A percentile compares a stretch with the other conserved stretches of the same genome.
phyloP scores from a whole-genome alignment of 2,797 vertebrate genomes.

The Sebastolobus altivelis region DNA sequence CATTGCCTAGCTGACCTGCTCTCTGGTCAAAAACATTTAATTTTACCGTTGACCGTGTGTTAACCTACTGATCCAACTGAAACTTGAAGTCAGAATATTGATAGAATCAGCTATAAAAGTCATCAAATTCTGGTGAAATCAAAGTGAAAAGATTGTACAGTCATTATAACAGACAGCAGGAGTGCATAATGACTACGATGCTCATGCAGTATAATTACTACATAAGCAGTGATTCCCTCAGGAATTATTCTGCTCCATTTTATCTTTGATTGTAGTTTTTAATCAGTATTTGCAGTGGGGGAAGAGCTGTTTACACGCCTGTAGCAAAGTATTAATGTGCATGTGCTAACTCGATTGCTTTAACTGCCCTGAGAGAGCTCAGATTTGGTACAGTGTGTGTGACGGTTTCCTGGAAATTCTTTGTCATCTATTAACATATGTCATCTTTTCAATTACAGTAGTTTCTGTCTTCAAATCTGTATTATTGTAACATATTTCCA shows the following conservation, averaged over 20 bases:
- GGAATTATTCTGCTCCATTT: conserved; percentile 50
- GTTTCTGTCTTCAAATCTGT: not conserved
- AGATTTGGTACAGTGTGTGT: not conserved
- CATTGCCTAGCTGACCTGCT: too few relatives aligned
- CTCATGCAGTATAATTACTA: conserved; percentile 31
- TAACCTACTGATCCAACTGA: too few relatives aligned
- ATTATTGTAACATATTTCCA: not conserved
- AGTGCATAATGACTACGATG: conserved; percentile 18
- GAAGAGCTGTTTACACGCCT: conserved; percentile 54
- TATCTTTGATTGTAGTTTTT: conserved; percentile 50
- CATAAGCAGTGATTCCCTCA: conserved; percentile 32
- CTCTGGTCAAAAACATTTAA: too few relatives aligned
- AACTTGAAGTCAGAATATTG: too few relatives aligned
- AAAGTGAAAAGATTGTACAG: conserved; percentile 23
- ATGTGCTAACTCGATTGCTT: conserved; percentile 31
- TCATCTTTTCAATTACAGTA: not conserved
- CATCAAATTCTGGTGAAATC: conserved; percentile 1
- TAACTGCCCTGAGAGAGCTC: conserved; percentile 1
- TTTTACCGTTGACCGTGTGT: too few relatives aligned
- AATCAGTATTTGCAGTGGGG: conserved; percentile 52
- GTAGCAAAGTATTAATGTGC: conserved; percentile 43
- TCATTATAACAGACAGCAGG: conserved; percentile 38
- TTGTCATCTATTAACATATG: conserved; percentile 3
- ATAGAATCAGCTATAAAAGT: not conserved
- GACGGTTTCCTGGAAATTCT: not conserved